These are phyloP conservation scores for Anisognathus igniventris DNA, from an alignment of 2,797 vertebrate species.

Conservation along the genomic window DNA sequence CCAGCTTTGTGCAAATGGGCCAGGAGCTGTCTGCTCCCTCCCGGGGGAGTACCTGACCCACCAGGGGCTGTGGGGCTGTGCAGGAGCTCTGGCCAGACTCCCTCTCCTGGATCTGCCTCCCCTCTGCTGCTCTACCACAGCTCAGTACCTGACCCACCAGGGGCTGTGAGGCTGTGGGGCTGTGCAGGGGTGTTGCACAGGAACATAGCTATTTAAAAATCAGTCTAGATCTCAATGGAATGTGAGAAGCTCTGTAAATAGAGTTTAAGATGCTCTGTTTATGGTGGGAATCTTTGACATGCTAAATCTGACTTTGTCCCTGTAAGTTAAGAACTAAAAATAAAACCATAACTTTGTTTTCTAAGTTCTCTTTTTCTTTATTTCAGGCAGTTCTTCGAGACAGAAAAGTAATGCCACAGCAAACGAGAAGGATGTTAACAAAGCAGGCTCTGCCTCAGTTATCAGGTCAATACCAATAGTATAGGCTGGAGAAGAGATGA, in stretches of 20 bases:
- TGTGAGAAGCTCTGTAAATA: neutral
- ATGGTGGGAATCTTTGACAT: neutral
- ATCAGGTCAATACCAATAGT: neutral
- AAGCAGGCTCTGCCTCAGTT: neutral
- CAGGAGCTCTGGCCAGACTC: fast-evolving
- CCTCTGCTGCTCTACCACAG: neutral
- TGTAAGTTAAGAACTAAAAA: neutral
- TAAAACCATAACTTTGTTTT: neutral
- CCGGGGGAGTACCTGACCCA: neutral
- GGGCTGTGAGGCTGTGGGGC: no score
- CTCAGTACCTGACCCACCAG: no score
- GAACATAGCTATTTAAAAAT: neutral
- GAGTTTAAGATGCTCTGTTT: neutral
- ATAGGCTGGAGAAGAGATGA: neutral
- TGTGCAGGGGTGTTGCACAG: neutral
- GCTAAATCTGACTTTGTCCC: neutral
- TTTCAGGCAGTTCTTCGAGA: neutral
- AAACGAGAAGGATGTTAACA: neutral
- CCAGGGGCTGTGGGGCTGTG: fast-evolving
- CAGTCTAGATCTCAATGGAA: neutral
- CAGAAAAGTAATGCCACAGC: neutral
- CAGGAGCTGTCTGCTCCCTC: neutral
- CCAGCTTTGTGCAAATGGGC: neutral
- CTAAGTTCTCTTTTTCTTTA: neutral
- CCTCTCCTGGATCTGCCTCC: fast-evolving